Percentiles rank a stretch among this genome's conserved stretches.
Conservation (phyloP, 2,797 vertebrate genomes). For the Loris lydekkerianus region DNA sequence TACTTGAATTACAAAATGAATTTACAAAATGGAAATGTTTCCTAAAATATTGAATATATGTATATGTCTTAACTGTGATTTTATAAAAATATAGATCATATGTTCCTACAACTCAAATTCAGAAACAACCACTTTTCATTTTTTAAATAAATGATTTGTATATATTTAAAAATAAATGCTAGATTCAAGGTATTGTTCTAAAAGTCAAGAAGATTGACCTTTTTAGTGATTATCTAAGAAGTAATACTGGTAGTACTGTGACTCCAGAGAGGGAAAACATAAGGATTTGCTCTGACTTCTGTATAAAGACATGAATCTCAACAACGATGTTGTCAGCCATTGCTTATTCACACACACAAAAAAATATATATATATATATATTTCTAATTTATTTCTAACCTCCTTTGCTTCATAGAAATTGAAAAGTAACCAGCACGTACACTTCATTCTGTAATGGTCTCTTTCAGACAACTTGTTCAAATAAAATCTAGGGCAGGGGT, state of each 20-base stretch:
- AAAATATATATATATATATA: no score
- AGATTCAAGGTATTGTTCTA: background rate
- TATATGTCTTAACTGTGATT: background rate
- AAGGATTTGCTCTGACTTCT: background rate
- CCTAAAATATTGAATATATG: background rate
- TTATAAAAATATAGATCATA: constrained; percentile 8
- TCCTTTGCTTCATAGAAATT: background rate
- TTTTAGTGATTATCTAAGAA: background rate
- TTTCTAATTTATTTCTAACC: background rate
- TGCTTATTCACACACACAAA: constrained; percentile 32
- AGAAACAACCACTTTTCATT: background rate
- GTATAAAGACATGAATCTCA: background rate
- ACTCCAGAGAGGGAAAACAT: background rate
- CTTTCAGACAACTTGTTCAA: constrained; percentile 15
- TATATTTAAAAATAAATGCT: background rate
- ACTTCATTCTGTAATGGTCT: background rate
- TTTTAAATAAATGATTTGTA: background rate
- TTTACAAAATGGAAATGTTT: background rate
- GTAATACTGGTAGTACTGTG: background rate
- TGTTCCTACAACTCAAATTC: constrained; percentile 33
- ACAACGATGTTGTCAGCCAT: background rate
- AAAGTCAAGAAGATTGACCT: constrained; percentile 2
- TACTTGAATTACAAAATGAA: background rate
- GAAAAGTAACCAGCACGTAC: background rate
- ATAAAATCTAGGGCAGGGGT: background rate